phyloP scores from a whole-genome alignment of 1,140 invertebrate genomes.

The Rhynchophorus ferrugineus region DNA sequence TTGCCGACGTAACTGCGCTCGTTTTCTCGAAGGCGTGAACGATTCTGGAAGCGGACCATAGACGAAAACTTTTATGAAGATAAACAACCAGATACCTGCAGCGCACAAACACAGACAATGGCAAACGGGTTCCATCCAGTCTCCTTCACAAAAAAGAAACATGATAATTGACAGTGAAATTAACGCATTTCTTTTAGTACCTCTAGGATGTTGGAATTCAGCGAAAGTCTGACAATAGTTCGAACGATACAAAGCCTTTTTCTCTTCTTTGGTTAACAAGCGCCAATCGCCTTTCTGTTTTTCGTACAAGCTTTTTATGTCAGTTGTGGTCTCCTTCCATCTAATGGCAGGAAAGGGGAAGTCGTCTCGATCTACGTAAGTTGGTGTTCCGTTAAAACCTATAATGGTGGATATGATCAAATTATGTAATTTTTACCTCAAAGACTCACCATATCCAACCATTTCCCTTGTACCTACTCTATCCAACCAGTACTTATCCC shows the following conservation, averaged over 20 bases:
- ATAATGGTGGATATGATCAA: not conserved
- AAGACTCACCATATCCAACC: constrained; percentile 24
- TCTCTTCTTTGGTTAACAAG: constrained; percentile 26
- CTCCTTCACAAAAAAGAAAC: constrained; percentile 6
- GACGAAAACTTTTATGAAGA: constrained; percentile 14
- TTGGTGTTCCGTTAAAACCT: constrained; percentile 20
- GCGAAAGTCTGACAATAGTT: constrained; percentile 29
- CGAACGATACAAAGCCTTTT: constrained; percentile 26
- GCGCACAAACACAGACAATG: constrained; percentile 17
- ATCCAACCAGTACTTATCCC: constrained; percentile 19
- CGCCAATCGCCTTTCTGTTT: constrained; percentile 32
- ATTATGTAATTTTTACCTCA: not conserved
- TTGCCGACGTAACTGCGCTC: constrained; percentile 70
- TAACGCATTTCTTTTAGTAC: too few species aligned
- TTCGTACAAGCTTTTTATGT: constrained; percentile 26
- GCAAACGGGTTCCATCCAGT: constrained; percentile 22
- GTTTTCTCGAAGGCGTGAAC: constrained; percentile 11
- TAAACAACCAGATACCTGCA: constrained; percentile 21
- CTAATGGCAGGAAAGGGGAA: constrained; percentile 26
- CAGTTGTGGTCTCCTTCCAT: constrained; percentile 25
- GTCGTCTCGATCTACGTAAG: constrained; percentile 13
- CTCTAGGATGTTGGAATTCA: constrained; percentile 18
- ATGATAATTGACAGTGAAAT: not conserved
- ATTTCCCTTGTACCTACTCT: constrained; percentile 26
- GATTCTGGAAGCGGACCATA: constrained; percentile 9